Percentiles rank a stretch among this genome's conserved stretches.
phyloP scores from a whole-genome alignment of 1,140 invertebrate genomes.

The Monomorium pharaonis region DNA sequence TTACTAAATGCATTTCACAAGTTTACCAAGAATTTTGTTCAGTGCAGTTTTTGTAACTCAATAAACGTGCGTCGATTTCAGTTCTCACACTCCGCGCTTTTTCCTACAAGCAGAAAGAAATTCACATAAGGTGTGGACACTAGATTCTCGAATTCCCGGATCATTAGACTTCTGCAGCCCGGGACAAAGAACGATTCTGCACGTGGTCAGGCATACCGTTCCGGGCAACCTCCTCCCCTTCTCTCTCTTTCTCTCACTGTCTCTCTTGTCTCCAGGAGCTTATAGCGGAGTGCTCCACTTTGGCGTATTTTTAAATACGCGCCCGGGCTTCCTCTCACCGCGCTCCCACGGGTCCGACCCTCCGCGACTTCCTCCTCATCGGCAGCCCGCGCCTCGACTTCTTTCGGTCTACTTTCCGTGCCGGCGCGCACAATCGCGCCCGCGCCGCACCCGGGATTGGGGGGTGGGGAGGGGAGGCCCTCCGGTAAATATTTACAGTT shows the following conservation, averaged over 20 bases:
- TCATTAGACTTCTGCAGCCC: neutral
- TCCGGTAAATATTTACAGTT: conserved; percentile 83
- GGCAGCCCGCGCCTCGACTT: conserved; percentile 40
- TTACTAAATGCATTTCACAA: too few species aligned
- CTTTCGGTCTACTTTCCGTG: conserved; percentile 74
- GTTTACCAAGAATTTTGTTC: too few species aligned
- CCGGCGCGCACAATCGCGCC: conserved; percentile 51
- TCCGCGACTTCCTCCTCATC: conserved; percentile 52
- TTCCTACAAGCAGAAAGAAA: neutral
- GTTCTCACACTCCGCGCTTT: neutral
- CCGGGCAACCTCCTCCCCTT: neutral
- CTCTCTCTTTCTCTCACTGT: neutral
- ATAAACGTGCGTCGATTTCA: neutral
- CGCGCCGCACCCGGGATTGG: neutral
- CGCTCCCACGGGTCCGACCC: conserved; percentile 54
- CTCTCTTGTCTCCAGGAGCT: conserved; percentile 64
- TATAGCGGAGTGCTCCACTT: conserved; percentile 75
- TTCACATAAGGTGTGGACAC: neutral
- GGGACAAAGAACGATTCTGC: conserved; percentile 11
- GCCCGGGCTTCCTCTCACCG: conserved; percentile 57
- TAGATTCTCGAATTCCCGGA: neutral
- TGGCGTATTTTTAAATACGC: conserved; percentile 74
- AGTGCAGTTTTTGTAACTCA: too few species aligned
- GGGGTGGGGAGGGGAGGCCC: conserved; percentile 1
- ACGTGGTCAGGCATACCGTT: neutral